phyloP scores from a whole-genome alignment of 2,113 vertebrate genomes.

The Nycticryphes semicollaris region DNA sequence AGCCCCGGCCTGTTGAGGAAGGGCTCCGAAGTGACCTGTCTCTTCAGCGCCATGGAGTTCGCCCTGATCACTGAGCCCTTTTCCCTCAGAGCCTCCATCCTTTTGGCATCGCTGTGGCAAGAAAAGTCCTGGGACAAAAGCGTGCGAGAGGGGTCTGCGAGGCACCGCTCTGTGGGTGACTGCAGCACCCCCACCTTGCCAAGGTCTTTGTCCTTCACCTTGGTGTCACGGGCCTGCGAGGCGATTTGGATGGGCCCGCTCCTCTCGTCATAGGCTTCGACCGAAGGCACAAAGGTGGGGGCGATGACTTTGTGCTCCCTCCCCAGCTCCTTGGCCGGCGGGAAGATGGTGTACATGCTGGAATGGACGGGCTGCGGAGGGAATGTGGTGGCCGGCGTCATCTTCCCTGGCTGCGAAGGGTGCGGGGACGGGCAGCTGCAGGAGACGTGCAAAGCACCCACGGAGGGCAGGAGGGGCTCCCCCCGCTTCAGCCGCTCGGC shows the following conservation, averaged over 20 bases:
- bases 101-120: slow-evolving; percentile 77
- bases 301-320: slow-evolving; percentile 92
- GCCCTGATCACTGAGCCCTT: slow-evolving; percentile 91
- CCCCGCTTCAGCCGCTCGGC: slow-evolving; percentile 76
- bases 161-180: slow-evolving; percentile 75
- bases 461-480: slow-evolving; percentile 75
- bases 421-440: slow-evolving; percentile 80
- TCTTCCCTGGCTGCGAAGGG: slow-evolving; percentile 59
- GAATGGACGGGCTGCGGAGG: slow-evolving; percentile 76
- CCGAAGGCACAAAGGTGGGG: slow-evolving; percentile 95
- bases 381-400: slow-evolving; percentile 64
- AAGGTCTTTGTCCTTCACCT: slow-evolving; percentile 78
- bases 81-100: slow-evolving; percentile 80
- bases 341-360: slow-evolving; percentile 81
- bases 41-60: slow-evolving; percentile 81
- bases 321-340: slow-evolving; percentile 79
- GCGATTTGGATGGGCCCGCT: slow-evolving; percentile 91
- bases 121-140: slow-evolving; percentile 76
- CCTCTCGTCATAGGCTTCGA: slow-evolving; percentile 92
- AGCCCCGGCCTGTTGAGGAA: slow-evolving; percentile 76
- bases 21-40: slow-evolving; percentile 73
- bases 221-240: slow-evolving; percentile 89
- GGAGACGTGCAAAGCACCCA: slow-evolving; percentile 78
- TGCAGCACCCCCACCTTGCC: slow-evolving; percentile 76
- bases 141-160: slow-evolving; percentile 68